Percentiles rank a stretch among this genome's conserved stretches.
Conservation (phyloP, 2,888 invertebrate genomes). For the Congeria kusceri region DNA sequence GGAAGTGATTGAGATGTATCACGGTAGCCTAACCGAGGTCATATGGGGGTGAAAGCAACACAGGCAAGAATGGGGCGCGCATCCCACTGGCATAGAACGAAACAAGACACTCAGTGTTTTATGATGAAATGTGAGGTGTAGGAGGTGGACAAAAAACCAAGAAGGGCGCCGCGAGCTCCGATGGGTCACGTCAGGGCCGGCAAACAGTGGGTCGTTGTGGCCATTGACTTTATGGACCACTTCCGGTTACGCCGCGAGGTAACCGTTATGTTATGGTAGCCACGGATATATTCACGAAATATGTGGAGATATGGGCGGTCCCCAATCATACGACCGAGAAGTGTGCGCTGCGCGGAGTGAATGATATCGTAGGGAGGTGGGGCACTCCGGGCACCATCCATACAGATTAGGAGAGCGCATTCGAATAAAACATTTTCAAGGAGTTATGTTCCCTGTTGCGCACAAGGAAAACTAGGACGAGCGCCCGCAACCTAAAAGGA, state of each 20-base stretch:
- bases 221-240: conserved; percentile 5
- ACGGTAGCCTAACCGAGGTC: no score
- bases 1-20: no score
- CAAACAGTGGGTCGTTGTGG: conserved; percentile 23
- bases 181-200: conserved; percentile 16
- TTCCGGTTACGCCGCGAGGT: conserved; percentile 1
- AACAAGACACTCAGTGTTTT: no score
- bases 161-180: no score
- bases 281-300: conserved; percentile 12
- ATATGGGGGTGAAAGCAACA: no score
- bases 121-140: conserved; percentile 14
- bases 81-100: no score
- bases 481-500: background rate
- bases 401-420: background rate
- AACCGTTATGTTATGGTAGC: background rate
- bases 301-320: background rate
- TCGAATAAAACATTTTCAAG: background rate
- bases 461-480: background rate
- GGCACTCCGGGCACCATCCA: background rate
- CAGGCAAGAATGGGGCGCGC: no score
- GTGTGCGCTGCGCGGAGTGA: background rate
- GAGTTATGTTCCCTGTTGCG: background rate
- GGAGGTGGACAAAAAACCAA: no score
- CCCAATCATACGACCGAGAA: background rate
- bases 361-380: background rate